Evolutionary conservation across 2,888 invertebrate genomes (phyloP), one percentile per base, ranked within the genome.

Genomic region (Dasysyrphus tricinctus): DNA sequence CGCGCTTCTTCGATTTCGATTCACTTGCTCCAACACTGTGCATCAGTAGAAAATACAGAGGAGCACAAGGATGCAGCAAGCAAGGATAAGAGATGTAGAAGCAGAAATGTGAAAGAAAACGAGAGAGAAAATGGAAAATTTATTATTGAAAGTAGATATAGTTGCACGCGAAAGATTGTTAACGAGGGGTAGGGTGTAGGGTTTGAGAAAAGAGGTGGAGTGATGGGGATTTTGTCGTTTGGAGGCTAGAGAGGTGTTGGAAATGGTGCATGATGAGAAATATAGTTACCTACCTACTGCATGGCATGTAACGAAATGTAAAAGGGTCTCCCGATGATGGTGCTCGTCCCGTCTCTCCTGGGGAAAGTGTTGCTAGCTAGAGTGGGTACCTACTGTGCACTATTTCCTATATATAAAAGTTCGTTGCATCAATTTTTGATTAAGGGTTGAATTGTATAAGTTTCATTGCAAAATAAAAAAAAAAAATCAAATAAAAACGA

Each of bases 1-100:
- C 86, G 86, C 86, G 82, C 86, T 86, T 86, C 78, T 86, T 86
- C 86, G 82, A 86, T 86, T 86, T 79, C 86, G 56, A 86, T 79
- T 82, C 72, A 77, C 81, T 82, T 82, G 75, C 82, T 78, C 78
- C 79, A 72, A 85, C 67, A 49, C 76, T 74, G 54, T 73, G 69
- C 49, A 44, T 54, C 51, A 29, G 11, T 37, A 70, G 59, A 59
- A 42, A 51, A 77, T 19, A 29, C 11, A 39, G 54, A 61, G 34
- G 39, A 78, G 37, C 47, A 37, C n/a, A 57, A 61, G 54, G 69
- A 54, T 61, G 59, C 79, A 72, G 63, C 56, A 72, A 67, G 54
- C 39, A 69, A 51, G 65, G 65, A 72, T 39, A 74, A 63, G 80
- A 51, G 76, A 76, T 79, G 82, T 78, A 82, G 19, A 34, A 49